A percentile compares a stretch with the other conserved stretches of the same genome.
Evolutionary conservation across 2,888 invertebrate species (phyloP).

Genomic region (Didymodactylos carnosus): DNA sequence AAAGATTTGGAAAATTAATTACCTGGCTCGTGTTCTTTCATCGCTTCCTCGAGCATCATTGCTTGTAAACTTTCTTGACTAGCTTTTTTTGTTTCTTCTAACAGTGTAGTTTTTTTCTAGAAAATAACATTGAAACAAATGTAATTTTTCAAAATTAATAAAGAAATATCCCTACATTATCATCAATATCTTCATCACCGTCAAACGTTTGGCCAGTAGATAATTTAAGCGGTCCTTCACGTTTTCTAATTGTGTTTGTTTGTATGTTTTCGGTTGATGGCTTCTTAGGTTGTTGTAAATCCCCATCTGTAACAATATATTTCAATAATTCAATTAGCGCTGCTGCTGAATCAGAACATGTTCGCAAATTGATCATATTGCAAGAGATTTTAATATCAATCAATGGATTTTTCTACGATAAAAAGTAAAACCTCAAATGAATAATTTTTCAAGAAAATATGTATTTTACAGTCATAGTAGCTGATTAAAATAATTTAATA

Average conservation of each 20-base stretch:
- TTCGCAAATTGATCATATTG: slow-evolving; percentile 62
- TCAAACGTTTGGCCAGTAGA: too few species aligned
- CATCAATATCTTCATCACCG: too few species aligned
- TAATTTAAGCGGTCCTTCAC: too few species aligned
- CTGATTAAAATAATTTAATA: too few species aligned
- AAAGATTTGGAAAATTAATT: too few species aligned
- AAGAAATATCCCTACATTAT: too few species aligned
- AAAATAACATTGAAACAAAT: not conserved
- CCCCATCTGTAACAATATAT: slow-evolving; percentile 65
- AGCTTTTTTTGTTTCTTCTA: too few species aligned
- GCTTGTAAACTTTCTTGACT: too few species aligned
- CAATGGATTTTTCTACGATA: slow-evolving; percentile 28
- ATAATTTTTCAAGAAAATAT: too few species aligned
- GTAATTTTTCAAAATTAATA: not conserved
- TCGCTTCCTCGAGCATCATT: not conserved
- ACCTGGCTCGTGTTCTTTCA: not conserved
- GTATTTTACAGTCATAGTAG: too few species aligned
- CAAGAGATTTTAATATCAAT: slow-evolving; percentile 64
- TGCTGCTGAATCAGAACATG: slow-evolving; percentile 69
- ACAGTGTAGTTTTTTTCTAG: not conserved
- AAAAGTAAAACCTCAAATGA: too few species aligned
- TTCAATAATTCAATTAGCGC: slow-evolving; percentile 61
- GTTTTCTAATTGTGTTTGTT: too few species aligned
- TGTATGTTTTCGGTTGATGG: not conserved
- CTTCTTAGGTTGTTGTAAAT: slow-evolving; percentile 35